A percentile compares a stretch with the other conserved stretches of the same genome.
These are phyloP conservation scores for Megalops cyprinoides DNA, from an alignment of 2,797 vertebrate genomes.

Conservation along the genomic window DNA sequence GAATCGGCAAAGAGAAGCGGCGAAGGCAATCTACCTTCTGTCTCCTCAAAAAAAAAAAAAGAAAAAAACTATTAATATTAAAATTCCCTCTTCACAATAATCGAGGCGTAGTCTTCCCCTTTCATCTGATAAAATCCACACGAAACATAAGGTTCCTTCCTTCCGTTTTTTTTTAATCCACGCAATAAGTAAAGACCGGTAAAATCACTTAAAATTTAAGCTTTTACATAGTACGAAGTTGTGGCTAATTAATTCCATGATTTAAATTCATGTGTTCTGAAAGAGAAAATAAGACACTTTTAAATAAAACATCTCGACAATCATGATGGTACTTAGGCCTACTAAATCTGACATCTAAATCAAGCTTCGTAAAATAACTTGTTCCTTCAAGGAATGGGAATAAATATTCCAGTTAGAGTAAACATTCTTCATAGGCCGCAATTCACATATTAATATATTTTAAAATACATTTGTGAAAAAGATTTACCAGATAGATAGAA, in stretches of 20 bases:
- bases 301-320: neutral
- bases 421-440: neutral
- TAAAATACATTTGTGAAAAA: neutral
- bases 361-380: neutral
- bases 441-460: neutral
- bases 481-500: neutral
- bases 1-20: slow-evolving; percentile 88
- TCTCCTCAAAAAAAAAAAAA: slow-evolving; percentile 73
- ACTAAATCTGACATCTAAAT: neutral
- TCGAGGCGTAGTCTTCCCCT: slow-evolving; percentile 67
- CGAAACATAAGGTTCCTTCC: slow-evolving; percentile 68
- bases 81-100: slow-evolving; percentile 80
- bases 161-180: slow-evolving; percentile 64
- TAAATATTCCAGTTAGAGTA: neutral
- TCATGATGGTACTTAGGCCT: neutral
- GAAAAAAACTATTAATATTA: slow-evolving; percentile 89
- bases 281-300: neutral
- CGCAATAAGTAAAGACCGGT: slow-evolving; percentile 48
- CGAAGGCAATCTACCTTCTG: slow-evolving; percentile 91
- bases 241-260: neutral
- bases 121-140: slow-evolving; percentile 71
- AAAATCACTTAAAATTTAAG: slow-evolving; percentile 32
- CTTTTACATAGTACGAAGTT: slow-evolving; percentile 46
- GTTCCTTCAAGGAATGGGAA: neutral
- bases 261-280: neutral